phyloP scores from a whole-genome alignment of 1,140 invertebrate species.

The Medauroidea extradentata region DNA sequence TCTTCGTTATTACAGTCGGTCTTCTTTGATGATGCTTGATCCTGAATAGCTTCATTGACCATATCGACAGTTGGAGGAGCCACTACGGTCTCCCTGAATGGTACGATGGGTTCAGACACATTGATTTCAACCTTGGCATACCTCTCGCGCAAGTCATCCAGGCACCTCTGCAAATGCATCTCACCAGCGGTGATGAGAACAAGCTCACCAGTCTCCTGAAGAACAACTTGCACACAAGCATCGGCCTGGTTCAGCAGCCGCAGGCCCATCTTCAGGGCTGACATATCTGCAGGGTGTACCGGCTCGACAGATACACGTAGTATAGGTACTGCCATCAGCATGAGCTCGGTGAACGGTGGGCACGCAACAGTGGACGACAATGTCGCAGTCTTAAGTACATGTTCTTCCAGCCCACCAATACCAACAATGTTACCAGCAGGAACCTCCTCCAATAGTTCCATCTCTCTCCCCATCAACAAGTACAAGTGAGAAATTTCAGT shows the following conservation, averaged over 20 bases:
- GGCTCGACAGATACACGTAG: slow-evolving; percentile 94
- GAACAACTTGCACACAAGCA: slow-evolving; percentile 82
- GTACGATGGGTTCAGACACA: slow-evolving; percentile 93
- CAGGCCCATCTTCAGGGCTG: slow-evolving; percentile 74
- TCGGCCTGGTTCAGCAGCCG: slow-evolving; percentile 88
- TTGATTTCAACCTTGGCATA: slow-evolving; percentile 87
- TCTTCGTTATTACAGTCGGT: not conserved
- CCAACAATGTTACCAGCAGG: slow-evolving; percentile 79
- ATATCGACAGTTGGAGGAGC: slow-evolving; percentile 77
- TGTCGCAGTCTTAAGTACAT: slow-evolving; percentile 87
- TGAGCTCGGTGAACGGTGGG: slow-evolving; percentile 84
- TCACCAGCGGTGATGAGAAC: slow-evolving; percentile 96
- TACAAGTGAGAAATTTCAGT: slow-evolving; percentile 70
- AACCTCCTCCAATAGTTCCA: slow-evolving; percentile 73
- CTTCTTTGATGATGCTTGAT: slow-evolving; percentile 7
- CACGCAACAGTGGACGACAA: slow-evolving; percentile 79
- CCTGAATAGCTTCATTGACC: slow-evolving; percentile 76
- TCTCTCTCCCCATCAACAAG: slow-evolving; percentile 89
- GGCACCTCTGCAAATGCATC: slow-evolving; percentile 93
- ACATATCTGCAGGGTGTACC: slow-evolving; percentile 72
- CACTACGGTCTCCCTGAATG: slow-evolving; percentile 92
- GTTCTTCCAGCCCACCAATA: slow-evolving; percentile 83
- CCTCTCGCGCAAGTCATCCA: slow-evolving; percentile 71
- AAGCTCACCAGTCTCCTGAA: slow-evolving; percentile 94
- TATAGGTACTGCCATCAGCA: slow-evolving; percentile 78